Evolutionary conservation across 2,113 vertebrate species (phyloP).

Genomic region (Isichthys henryi): DNA sequence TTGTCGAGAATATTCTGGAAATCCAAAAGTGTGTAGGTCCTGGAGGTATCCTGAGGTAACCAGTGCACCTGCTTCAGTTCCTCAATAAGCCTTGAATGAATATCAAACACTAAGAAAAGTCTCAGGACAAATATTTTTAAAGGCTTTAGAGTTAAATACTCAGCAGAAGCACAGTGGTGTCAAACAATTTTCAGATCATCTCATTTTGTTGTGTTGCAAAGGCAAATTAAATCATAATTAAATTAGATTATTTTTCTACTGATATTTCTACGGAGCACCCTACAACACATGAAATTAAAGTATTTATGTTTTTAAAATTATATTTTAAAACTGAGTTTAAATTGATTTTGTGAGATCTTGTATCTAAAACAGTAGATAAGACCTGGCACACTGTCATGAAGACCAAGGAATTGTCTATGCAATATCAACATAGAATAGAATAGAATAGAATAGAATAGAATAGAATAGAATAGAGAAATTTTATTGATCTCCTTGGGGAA

Average conservation of each 20-base stretch:
- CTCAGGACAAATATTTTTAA: neutral
- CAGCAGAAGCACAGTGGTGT: neutral
- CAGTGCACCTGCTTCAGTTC: slow-evolving; percentile 54
- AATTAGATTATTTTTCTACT: neutral
- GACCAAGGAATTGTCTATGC: no score
- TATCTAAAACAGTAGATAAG: no score
- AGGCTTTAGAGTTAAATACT: neutral
- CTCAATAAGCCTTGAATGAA: slow-evolving; percentile 55
- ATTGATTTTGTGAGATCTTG: neutral
- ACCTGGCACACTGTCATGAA: no score
- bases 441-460: no score
- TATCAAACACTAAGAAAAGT: neutral
- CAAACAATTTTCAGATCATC: neutral
- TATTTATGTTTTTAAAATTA: neutral
- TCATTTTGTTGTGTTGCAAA: neutral
- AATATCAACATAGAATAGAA: no score
- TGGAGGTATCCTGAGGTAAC: slow-evolving; percentile 52
- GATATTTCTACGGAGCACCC: neutral
- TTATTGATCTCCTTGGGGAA: no score
- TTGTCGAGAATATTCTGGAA: slow-evolving; percentile 46
- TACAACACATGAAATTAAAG: neutral
- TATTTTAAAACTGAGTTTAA: neutral
- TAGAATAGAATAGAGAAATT: no score
- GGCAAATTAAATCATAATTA: neutral
- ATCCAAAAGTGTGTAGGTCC: slow-evolving; percentile 51